Percentiles rank a stretch among this genome's conserved stretches.
Evolutionary conservation across 1,140 invertebrate species (phyloP).

Genomic region (Heliothis subflexa): DNA sequence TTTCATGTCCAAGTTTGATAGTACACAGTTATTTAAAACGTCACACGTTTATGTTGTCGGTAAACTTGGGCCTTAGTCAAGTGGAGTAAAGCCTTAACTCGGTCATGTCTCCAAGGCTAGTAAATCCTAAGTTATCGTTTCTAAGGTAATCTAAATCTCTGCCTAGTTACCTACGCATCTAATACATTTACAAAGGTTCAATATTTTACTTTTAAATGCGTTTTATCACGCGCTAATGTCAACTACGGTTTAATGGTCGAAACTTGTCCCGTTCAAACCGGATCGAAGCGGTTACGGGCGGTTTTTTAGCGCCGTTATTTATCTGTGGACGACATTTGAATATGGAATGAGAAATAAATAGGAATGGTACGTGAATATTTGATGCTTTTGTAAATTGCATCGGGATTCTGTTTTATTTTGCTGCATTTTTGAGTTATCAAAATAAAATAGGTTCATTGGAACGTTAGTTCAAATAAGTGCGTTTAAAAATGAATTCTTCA

Average conservation of each 20-base stretch:
- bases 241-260: constrained; percentile 62
- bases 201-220: constrained; percentile 57
- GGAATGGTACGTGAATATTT: neutral
- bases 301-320: constrained; percentile 71
- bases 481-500: no score
- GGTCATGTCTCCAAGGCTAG: neutral
- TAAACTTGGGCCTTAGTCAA: no score
- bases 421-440: neutral
- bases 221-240: constrained; percentile 61
- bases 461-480: no score
- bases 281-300: constrained; percentile 55
- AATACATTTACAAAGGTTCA: constrained; percentile 22
- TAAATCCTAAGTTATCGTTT: constrained; percentile 4
- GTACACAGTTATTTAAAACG: no score
- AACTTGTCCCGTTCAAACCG: constrained; percentile 66
- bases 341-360: constrained; percentile 56
- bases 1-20: no score
- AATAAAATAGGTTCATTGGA: neutral
- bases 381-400: neutral
- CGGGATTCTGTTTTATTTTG: neutral
- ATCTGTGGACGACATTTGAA: constrained; percentile 54
- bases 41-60: no score
- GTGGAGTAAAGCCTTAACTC: neutral
- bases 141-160: constrained; percentile 16
- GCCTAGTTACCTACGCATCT: constrained; percentile 24